phyloP scores from a whole-genome alignment of 2,113 vertebrate species.

The Apus apus region DNA sequence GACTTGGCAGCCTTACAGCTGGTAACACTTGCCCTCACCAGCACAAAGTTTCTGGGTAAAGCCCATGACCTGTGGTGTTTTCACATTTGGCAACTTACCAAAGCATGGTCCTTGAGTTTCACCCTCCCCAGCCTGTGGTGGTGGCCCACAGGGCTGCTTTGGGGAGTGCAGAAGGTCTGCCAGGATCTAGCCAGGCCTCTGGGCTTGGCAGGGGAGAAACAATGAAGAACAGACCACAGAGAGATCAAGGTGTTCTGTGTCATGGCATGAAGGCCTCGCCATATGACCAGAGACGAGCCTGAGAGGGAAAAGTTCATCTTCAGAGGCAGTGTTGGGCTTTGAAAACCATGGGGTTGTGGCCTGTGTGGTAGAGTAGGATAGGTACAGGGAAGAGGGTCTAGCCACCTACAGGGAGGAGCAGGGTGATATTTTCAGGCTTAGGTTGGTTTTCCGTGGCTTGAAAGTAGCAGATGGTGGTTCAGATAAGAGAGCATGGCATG shows the following conservation, averaged over 20 bases:
- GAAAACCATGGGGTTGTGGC: fast-evolving
- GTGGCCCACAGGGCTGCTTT: not conserved
- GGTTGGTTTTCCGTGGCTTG: not conserved
- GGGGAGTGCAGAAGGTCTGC: not conserved
- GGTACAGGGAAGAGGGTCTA: too few species aligned
- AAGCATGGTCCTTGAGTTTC: fast-evolving
- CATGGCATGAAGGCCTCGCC: fast-evolving
- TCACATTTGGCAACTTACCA: not conserved
- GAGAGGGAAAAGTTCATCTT: not conserved
- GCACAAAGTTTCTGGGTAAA: fast-evolving
- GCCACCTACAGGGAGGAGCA: not conserved
- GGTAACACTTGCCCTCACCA: fast-evolving
- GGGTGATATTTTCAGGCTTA: not conserved
- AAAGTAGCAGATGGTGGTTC: not conserved
- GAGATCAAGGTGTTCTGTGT: fast-evolving
- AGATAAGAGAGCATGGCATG: fast-evolving
- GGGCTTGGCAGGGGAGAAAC: not conserved
- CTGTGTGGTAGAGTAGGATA: not conserved
- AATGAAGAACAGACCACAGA: fast-evolving
- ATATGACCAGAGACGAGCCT: too few species aligned
- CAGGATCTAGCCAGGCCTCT: not conserved
- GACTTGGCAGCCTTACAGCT: not conserved
- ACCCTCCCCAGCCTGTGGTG: not conserved
- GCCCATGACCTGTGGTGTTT: not conserved
- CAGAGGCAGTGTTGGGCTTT: not conserved